phyloP scores from a whole-genome alignment of 2,113 vertebrate species.

The Cheilinus undulatus region DNA sequence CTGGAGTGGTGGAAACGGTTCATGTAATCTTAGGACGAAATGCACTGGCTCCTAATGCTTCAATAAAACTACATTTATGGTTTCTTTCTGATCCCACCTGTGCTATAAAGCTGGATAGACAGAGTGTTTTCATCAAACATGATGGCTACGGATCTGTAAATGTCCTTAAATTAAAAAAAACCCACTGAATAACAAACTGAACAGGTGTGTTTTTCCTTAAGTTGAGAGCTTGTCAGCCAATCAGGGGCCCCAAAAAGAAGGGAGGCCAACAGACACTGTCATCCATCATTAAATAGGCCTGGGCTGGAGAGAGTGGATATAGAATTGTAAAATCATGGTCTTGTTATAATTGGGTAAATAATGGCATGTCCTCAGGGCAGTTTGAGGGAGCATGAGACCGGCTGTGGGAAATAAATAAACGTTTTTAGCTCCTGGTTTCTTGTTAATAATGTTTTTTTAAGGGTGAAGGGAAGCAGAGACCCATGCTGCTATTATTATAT shows the following conservation, averaged over 20 bases:
- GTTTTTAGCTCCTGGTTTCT: constrained; percentile 64
- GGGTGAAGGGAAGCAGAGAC: constrained; percentile 40
- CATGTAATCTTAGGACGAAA: too few species aligned
- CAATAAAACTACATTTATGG: too few species aligned
- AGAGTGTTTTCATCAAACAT: too few species aligned
- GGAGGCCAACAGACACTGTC: constrained; percentile 45
- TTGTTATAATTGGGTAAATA: constrained; percentile 76
- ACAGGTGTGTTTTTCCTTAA: constrained; percentile 13
- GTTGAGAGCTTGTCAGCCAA: constrained; percentile 57
- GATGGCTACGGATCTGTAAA: too few species aligned
- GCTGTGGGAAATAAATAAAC: constrained; percentile 68
- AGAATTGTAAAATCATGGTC: constrained; percentile 54
- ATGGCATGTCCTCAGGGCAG: constrained; percentile 74
- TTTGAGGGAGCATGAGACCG: constrained; percentile 59
- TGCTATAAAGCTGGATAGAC: too few species aligned
- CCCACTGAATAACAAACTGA: background rate
- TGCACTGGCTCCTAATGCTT: too few species aligned
- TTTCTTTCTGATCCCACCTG: too few species aligned
- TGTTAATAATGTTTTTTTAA: constrained; percentile 65
- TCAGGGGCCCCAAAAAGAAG: constrained; percentile 33
- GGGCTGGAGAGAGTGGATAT: constrained; percentile 54
- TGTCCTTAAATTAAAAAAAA: too few species aligned
- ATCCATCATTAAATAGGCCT: constrained; percentile 70
- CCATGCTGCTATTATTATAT: constrained; percentile 29
- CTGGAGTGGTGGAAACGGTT: too few species aligned